A percentile compares a stretch with the other conserved stretches of the same genome.
These are phyloP conservation scores for Therioaphis trifolii DNA, from an alignment of 2,888 invertebrate genomes.

Conservation along the genomic window DNA sequence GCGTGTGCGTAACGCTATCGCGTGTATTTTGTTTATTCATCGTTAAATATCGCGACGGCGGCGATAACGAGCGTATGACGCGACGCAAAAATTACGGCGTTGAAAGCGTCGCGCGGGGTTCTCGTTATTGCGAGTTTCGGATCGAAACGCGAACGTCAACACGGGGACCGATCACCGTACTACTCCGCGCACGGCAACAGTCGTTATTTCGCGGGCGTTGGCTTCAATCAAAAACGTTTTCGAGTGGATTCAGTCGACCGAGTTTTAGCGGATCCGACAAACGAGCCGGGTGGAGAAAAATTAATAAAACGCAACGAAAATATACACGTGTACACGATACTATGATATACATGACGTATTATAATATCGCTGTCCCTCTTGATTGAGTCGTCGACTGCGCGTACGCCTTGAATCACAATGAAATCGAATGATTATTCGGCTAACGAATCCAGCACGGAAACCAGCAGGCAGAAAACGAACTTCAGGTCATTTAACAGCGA, in stretches of 20 bases:
- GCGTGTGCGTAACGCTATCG: too few relatives aligned
- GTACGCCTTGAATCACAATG: background rate
- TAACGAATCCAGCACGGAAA: constrained; percentile 26
- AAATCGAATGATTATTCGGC: background rate
- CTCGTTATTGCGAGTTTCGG: background rate
- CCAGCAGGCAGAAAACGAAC: background rate
- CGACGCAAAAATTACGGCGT: too few relatives aligned
- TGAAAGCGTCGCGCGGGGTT: background rate
- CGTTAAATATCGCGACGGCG: too few relatives aligned
- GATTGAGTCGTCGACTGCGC: background rate
- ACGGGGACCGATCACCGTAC: background rate
- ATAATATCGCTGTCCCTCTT: background rate
- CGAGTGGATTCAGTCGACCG: background rate
- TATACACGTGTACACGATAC: too few relatives aligned
- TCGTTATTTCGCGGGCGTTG: background rate
- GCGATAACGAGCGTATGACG: too few relatives aligned
- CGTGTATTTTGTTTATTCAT: too few relatives aligned
- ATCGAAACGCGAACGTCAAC: background rate
- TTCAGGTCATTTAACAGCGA: background rate
- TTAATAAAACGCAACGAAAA: too few relatives aligned
- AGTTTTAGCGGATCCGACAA: background rate
- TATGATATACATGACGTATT: background rate
- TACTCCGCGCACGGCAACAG: background rate
- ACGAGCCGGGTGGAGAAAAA: background rate
- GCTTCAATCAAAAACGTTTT: background rate